These are phyloP conservation scores for Cliona cf. orientalis DNA, from an alignment of 37 sponge, comb jelly and placozoan species.

Conservation along the genomic window DNA sequence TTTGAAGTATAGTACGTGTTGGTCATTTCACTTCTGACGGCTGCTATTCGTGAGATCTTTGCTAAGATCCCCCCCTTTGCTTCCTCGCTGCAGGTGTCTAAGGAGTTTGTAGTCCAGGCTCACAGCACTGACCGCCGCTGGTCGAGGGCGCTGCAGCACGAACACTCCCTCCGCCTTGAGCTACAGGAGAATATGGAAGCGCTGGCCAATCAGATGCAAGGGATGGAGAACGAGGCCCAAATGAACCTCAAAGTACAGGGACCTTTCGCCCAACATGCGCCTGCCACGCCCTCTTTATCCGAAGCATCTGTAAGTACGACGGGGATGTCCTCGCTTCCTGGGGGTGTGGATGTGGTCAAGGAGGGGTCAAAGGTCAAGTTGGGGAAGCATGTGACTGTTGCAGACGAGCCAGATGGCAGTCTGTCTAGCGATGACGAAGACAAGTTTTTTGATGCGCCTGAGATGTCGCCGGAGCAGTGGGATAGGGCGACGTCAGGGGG, in stretches of 20 bases:
- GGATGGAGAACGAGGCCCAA: constrained; percentile 71
- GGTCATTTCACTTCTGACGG: background rate
- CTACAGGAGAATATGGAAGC: constrained; percentile 92
- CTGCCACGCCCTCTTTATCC: background rate
- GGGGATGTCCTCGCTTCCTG: background rate
- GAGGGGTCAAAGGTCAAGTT: background rate
- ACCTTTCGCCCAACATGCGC: background rate
- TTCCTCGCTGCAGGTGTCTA: constrained; percentile 66
- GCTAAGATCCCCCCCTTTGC: background rate
- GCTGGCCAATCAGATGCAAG: constrained; percentile 85
- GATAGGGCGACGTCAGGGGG: background rate
- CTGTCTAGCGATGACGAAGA: constrained; percentile 68
- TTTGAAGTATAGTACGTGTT: background rate
- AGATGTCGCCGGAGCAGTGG: constrained; percentile 22
- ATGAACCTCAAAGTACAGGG: background rate
- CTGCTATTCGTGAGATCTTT: background rate
- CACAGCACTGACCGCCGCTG: constrained; percentile 72
- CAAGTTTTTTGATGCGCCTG: constrained; percentile 82
- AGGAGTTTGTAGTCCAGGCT: constrained; percentile 71
- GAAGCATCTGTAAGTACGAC: background rate
- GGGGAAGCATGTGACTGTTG: background rate
- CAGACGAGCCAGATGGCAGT: background rate
- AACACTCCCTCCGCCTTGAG: constrained; percentile 69
- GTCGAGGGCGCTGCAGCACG: constrained; percentile 72
- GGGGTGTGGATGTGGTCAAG: background rate